A percentile compares a stretch with the other conserved stretches of the same genome.
phyloP scores from a whole-genome alignment of 2,797 vertebrate genomes.

The Vultur gryphus region DNA sequence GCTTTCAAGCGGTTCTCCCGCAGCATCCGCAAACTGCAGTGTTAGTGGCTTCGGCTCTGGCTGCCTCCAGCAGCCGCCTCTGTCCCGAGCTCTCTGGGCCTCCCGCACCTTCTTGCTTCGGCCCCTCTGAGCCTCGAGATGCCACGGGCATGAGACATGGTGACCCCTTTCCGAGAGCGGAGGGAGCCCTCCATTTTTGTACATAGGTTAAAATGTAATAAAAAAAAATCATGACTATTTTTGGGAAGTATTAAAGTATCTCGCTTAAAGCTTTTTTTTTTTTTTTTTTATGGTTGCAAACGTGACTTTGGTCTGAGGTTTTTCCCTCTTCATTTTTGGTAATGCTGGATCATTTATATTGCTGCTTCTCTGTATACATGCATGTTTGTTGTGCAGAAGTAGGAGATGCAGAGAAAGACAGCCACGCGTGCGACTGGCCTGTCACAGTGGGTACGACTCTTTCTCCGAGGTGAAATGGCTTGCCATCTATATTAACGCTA shows the following conservation, averaged over 20 bases:
- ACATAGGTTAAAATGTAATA: slow-evolving; percentile 70
- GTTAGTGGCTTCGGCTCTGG: slow-evolving; percentile 69
- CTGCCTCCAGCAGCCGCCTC: background rate
- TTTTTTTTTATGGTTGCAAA: slow-evolving; percentile 16
- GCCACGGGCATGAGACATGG: background rate
- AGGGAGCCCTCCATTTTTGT: slow-evolving; percentile 29
- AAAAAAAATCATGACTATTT: slow-evolving; percentile 54
- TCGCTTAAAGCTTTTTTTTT: slow-evolving; percentile 49
- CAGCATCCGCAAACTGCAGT: slow-evolving; percentile 96
- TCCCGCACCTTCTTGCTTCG: slow-evolving; percentile 57
- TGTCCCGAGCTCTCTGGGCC: slow-evolving; percentile 30
- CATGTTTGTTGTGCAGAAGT: slow-evolving; percentile 6
- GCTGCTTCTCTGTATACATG: slow-evolving; percentile 40
- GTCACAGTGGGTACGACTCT: background rate
- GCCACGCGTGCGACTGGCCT: background rate
- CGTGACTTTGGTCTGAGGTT: slow-evolving; percentile 34
- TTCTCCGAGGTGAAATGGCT: background rate
- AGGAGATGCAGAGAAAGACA: slow-evolving; percentile 44
- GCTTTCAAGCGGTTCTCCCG: slow-evolving; percentile 96
- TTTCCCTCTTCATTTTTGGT: slow-evolving; percentile 1
- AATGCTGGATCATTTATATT: background rate
- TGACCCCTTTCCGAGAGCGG: background rate
- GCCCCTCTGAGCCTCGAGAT: slow-evolving; percentile 28
- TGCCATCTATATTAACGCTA: background rate
- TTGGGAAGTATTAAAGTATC: slow-evolving; percentile 61